Evolutionary conservation across 2,113 vertebrate genomes (phyloP).

Genomic region (Elanus axillaris): DNA sequence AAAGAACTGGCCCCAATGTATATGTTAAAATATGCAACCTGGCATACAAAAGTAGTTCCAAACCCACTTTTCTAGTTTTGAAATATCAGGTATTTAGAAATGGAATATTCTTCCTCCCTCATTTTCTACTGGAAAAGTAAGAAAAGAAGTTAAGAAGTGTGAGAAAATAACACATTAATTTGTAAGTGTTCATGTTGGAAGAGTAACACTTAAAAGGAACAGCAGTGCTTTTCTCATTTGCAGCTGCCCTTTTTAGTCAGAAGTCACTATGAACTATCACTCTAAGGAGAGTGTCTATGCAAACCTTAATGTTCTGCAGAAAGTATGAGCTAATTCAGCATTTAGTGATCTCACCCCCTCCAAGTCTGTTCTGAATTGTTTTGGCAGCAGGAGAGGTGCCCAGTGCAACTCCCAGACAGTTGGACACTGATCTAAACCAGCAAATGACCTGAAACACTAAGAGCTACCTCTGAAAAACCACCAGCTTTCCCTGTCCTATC

Average conservation of each 20-base stretch:
- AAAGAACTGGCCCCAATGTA: background rate
- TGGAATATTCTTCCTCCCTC: background rate
- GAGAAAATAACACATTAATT: background rate
- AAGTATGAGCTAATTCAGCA: conserved; percentile 1
- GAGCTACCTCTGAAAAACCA: background rate
- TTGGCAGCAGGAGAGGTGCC: background rate
- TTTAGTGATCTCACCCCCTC: background rate
- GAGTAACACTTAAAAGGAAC: background rate
- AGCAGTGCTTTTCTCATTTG: background rate
- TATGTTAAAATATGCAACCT: background rate
- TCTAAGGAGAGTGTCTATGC: background rate
- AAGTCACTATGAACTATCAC: background rate
- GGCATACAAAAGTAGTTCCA: background rate
- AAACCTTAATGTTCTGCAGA: background rate
- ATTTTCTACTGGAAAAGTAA: background rate
- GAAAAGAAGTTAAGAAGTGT: background rate
- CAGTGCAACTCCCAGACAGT: background rate
- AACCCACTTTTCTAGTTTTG: background rate
- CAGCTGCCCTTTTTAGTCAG: background rate
- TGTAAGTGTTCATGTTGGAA: background rate
- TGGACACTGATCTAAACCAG: background rate
- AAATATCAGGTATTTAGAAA: background rate
- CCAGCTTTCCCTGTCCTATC: fast-evolving
- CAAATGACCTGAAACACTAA: background rate
- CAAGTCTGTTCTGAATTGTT: background rate